phyloP scores from a whole-genome alignment of 2,888 invertebrate species.

The Laspeyria flexula region DNA sequence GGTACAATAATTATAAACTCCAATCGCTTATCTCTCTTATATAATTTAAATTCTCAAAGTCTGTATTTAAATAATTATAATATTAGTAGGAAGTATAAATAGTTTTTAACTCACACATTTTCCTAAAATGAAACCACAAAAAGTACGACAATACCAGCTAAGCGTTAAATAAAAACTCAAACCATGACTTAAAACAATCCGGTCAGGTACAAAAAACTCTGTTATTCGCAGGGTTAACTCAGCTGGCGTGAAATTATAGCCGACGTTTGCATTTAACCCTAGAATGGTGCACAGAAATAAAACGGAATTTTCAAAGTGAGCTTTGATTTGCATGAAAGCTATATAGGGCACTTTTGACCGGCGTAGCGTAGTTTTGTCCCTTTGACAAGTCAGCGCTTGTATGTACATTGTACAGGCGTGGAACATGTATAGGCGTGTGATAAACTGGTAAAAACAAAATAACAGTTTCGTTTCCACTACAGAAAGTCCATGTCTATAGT shows the following conservation, averaged over 20 bases:
- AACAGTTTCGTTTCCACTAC: background rate
- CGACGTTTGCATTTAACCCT: conserved; percentile 32
- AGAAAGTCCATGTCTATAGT: too few relatives aligned
- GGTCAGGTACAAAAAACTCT: conserved; percentile 9
- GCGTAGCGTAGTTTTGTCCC: conserved; percentile 37
- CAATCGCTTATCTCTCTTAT: too few relatives aligned
- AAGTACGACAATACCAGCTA: background rate
- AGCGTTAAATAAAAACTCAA: background rate
- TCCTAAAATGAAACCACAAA: background rate
- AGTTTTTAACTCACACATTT: too few relatives aligned
- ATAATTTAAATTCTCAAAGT: too few relatives aligned
- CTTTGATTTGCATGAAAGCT: conserved; percentile 46
- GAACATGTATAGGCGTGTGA: conserved; percentile 3
- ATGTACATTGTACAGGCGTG: conserved; percentile 34
- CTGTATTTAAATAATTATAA: too few relatives aligned
- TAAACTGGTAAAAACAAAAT: conserved; percentile 1
- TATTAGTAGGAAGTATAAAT: too few relatives aligned
- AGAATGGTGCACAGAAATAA: conserved; percentile 26
- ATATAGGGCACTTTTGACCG: conserved; percentile 45
- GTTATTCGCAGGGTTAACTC: conserved; percentile 22
- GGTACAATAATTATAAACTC: too few relatives aligned
- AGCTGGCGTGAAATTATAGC: conserved; percentile 20
- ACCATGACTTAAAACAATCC: conserved; percentile 1
- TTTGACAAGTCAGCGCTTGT: conserved; percentile 38
- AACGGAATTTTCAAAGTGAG: conserved; percentile 34